Conservation (phyloP, 2,888 invertebrate species). For the Dolichopus griseipennis region DNA sequence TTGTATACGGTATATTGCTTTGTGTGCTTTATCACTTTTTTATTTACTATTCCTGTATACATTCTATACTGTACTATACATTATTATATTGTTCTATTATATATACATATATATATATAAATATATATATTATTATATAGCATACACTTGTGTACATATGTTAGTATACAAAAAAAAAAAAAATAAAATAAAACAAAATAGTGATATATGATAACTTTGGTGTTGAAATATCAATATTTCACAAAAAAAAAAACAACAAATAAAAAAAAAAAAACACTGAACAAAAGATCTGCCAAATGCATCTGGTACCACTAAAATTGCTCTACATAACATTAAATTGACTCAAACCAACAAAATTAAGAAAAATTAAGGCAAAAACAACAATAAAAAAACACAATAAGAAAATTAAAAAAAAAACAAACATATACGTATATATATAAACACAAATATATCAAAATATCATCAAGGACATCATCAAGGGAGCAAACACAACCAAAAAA, state of each 20-base stretch:
- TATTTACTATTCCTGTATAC: background rate
- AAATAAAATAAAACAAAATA: background rate
- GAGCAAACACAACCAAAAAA: background rate
- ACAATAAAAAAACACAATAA: background rate
- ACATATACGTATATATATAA: background rate
- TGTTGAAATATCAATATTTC: slow-evolving; percentile 4
- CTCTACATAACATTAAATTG: background rate
- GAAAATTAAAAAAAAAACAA: background rate
- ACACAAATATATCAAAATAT: slow-evolving; percentile 1
- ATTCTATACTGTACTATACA: background rate
- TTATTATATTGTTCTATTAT: background rate
- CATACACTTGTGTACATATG: background rate
- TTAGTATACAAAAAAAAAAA: background rate
- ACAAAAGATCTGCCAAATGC: background rate
- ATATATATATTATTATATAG: too few species aligned
- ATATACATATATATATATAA: background rate
- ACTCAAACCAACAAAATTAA: background rate
- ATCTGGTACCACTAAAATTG: background rate
- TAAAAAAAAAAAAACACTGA: too few species aligned
- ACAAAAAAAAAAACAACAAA: too few species aligned
- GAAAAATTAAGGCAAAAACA: background rate
- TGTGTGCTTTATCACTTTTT: background rate
- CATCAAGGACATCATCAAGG: background rate
- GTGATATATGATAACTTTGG: background rate
- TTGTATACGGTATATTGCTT: background rate